A percentile compares a stretch with the other conserved stretches of the same genome.
Evolutionary conservation across 2,888 invertebrate genomes (phyloP).

Genomic region (Adelognathus sp.): DNA sequence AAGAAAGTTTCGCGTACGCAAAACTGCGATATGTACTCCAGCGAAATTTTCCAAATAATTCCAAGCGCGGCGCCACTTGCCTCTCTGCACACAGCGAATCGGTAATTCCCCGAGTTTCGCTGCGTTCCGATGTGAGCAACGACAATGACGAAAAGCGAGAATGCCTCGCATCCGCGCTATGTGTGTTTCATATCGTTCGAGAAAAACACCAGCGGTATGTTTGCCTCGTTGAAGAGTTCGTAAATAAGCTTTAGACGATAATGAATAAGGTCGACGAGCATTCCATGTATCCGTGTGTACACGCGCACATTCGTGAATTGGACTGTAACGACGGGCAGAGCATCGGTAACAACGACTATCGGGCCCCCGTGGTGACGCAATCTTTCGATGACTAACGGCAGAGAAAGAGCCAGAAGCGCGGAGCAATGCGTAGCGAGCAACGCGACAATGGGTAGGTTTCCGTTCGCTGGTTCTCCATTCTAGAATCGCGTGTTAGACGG

Average conservation of each 20-base stretch:
- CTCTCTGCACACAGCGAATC: neutral
- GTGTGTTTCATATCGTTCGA: neutral
- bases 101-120: neutral
- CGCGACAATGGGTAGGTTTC: constrained; percentile 30
- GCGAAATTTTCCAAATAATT: no score
- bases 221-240: constrained; percentile 25
- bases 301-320: neutral
- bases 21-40: neutral
- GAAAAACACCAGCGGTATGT: constrained; percentile 9
- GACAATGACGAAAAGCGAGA: no score
- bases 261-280: constrained; percentile 39
- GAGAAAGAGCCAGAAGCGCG: neutral
- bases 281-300: neutral
- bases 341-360: neutral
- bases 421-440: neutral
- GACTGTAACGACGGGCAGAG: neutral
- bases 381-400: neutral
- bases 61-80: no score
- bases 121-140: neutral
- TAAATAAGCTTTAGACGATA: constrained; percentile 37
- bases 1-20: neutral
- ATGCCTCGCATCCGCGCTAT: neutral
- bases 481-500: constrained; percentile 32
- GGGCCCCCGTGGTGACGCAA: neutral
- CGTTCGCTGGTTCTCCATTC: constrained; percentile 14